phyloP scores from a whole-genome alignment of 2,113 vertebrate species.

The Platichthys stellatus region DNA sequence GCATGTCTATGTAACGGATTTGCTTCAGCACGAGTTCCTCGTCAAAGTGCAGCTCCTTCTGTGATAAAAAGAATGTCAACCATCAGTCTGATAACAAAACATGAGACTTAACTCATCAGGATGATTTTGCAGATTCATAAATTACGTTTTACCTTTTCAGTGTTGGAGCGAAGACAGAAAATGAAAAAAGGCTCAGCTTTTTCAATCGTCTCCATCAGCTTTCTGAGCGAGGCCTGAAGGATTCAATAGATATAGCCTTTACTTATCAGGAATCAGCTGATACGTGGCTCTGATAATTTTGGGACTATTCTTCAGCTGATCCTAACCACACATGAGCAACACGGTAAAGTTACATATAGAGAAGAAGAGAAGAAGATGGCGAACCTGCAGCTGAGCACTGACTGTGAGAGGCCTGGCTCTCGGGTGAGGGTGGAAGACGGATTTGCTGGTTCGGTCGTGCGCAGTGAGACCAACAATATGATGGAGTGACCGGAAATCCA shows the following conservation, averaged over 20 bases:
- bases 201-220: constrained; percentile 87
- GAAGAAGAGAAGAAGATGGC: constrained; percentile 21
- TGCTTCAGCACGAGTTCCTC: constrained; percentile 90
- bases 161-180: constrained; percentile 92
- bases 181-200: constrained; percentile 94
- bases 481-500: constrained; percentile 90
- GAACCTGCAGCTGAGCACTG: constrained; percentile 92
- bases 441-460: constrained; percentile 88
- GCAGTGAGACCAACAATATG: constrained; percentile 88
- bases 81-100: neutral
- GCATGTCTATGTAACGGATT: constrained; percentile 89
- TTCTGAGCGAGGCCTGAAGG: constrained; percentile 87
- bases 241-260: neutral
- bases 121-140: neutral
- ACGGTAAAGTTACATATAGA: neutral
- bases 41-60: constrained; percentile 93
- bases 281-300: too few species aligned
- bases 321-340: neutral
- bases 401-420: constrained; percentile 89
- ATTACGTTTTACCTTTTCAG: constrained; percentile 85
- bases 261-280: too few species aligned
- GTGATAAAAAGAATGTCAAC: constrained; percentile 41
- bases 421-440: constrained; percentile 87
- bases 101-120: neutral
- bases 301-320: too few species aligned